Base-by-base conservation (phyloP, 2,888 invertebrate species). In the Lasioglossum pauxillum region DNA sequence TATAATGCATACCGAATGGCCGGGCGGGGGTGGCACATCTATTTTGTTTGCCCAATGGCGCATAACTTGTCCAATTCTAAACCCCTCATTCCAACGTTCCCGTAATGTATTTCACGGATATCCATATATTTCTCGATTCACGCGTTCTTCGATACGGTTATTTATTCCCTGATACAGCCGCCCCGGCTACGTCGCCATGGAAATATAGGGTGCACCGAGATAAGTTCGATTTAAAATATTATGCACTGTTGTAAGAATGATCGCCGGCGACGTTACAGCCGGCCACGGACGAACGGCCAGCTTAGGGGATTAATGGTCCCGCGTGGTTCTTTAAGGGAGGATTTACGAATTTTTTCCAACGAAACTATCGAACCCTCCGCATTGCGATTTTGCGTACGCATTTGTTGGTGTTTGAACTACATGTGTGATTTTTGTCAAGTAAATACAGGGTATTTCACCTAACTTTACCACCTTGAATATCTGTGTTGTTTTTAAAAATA, bases 21-120 rank as follows among this genome's bases (percentile, higher is more conserved):
- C 19, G 19, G 27, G 27, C 23, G 41, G 64, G 38, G 41, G 35
- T 44, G 71, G 71, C 16, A 46, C 78, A 69, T 78, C 72, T 72
- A 78, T 78, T 78, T 78, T 57, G 78, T 72, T 57, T 72, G 78
- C 41, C 38, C 78, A 78, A 78, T 78, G 78, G 72, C 41, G 78
- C 78, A 72, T 72, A 78, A 78, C 71, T 57, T 44, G 78, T 72
- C 31, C 78, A 78, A 78, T 72, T 57, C 78, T 19, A 35, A 41
- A 57, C 53, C 72, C 72, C 41, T 71, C 72, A 78, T 78, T 78
- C 78, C 78, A 78, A 27, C 57, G 38, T n/a, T n/a, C 8, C 31
- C 71, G 57, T 44, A 72, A 78, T 78, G 72, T 78, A 78, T 78
- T 72, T 69, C 78, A 23, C 10, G 57, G 53, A 71, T 44, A 72